These are phyloP conservation scores for Drosophila engyochracea DNA, from an alignment of 2,888 invertebrate genomes.

Conservation along the genomic window DNA sequence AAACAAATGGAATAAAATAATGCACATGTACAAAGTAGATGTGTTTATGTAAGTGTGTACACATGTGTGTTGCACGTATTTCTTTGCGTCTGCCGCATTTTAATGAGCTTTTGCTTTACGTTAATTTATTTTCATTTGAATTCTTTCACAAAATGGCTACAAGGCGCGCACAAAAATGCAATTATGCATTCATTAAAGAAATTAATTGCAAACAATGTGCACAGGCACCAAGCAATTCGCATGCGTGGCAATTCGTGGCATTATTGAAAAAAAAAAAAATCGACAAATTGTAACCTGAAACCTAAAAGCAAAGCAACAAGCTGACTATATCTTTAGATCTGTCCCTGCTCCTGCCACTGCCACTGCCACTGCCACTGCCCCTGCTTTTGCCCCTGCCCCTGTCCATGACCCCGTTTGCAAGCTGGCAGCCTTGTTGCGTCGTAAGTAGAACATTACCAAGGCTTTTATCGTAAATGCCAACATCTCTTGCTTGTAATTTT, in stretches of 20 bases:
- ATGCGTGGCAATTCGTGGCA: conserved; percentile 59
- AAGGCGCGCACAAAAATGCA: conserved; percentile 80
- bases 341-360: not conserved
- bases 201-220: conserved; percentile 79
- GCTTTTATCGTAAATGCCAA: conserved; percentile 81
- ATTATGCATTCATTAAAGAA: conserved; percentile 82
- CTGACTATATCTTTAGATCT: conserved; percentile 19
- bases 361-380: not conserved
- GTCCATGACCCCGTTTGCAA: conserved; percentile 24
- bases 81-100: conserved; percentile 68
- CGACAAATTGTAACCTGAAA: conserved; percentile 57
- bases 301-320: conserved; percentile 47
- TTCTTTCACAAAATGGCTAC: conserved; percentile 76
- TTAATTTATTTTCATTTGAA: conserved; percentile 82
- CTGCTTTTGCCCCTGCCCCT: conserved; percentile 7
- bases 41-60: conserved; percentile 7
- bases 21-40: conserved; percentile 37
- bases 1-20: conserved; percentile 72
- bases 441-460: conserved; percentile 81
- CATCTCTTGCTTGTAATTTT: conserved; percentile 81
- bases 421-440: conserved; percentile 49
- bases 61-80: conserved; percentile 45
- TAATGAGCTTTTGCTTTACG: conserved; percentile 81
- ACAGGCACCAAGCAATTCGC: conserved; percentile 59
- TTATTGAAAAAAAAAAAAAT: conserved; percentile 64